These are phyloP conservation scores for Cataglyphis hispanica DNA, from an alignment of 1,140 invertebrate species.

Conservation along the genomic window DNA sequence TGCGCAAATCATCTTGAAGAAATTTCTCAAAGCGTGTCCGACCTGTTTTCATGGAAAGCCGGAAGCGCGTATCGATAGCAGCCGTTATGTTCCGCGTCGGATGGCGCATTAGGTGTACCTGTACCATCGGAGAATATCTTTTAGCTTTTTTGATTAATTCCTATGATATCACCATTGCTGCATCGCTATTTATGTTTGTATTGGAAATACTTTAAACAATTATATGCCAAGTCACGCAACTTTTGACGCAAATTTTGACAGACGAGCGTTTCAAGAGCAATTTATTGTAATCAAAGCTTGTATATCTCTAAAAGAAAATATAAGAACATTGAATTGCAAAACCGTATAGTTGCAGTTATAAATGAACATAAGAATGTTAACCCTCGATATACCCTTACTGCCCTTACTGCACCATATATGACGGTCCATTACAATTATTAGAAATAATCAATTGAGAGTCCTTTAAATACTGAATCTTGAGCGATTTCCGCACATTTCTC, in stretches of 20 bases:
- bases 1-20: constrained; percentile 72
- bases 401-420: no score
- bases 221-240: neutral
- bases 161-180: neutral
- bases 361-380: neutral
- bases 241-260: constrained; percentile 2
- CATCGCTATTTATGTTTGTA: neutral
- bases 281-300: constrained; percentile 10
- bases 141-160: constrained; percentile 27
- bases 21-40: constrained; percentile 59
- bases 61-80: constrained; percentile 64
- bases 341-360: neutral
- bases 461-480: no score
- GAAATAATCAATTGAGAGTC: no score
- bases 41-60: constrained; percentile 73
- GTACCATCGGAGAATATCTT: constrained; percentile 7
- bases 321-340: neutral
- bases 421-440: no score
- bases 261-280: neutral
- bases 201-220: constrained; percentile 18
- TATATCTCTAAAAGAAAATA: neutral
- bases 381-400: no score
- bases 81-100: constrained; percentile 47
- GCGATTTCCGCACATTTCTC: no score
- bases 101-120: constrained; percentile 43